Percentiles rank a stretch among this genome's conserved stretches.
These are phyloP conservation scores for Silurus lanzhouensis DNA, from an alignment of 2,797 vertebrate genomes.

Conservation along the genomic window DNA sequence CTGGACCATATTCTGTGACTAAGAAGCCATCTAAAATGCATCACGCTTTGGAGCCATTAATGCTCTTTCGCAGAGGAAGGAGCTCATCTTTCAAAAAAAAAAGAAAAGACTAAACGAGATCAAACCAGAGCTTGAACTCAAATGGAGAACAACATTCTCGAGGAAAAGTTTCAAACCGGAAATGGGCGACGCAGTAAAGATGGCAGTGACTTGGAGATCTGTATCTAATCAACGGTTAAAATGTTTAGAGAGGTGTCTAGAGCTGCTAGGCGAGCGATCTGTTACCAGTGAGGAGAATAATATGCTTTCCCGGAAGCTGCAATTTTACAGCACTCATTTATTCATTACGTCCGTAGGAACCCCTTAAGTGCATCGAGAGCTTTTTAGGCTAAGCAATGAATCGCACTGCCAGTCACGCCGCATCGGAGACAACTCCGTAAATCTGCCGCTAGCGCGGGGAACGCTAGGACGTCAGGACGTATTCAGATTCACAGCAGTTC, in stretches of 20 bases:
- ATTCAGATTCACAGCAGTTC: slow-evolving; percentile 14
- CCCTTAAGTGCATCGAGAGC: slow-evolving; percentile 59
- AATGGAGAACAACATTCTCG: not conserved
- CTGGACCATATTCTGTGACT: slow-evolving; percentile 42
- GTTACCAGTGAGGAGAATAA: slow-evolving; percentile 55
- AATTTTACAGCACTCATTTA: slow-evolving; percentile 59
- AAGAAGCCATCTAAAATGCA: slow-evolving; percentile 50
- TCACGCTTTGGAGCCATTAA: slow-evolving; percentile 21
- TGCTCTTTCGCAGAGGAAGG: not conserved
- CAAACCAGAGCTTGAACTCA: not conserved
- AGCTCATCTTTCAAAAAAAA: not conserved
- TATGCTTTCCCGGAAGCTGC: slow-evolving; percentile 54
- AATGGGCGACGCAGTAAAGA: slow-evolving; percentile 20
- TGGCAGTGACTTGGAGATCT: slow-evolving; percentile 37
- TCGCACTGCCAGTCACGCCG: slow-evolving; percentile 52
- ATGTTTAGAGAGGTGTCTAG: slow-evolving; percentile 56
- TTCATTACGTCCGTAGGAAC: slow-evolving; percentile 59
- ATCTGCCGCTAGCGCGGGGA: slow-evolving; percentile 47
- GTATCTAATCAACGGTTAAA: slow-evolving; percentile 43
- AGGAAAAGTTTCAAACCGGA: not conserved
- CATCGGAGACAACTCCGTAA: slow-evolving; percentile 47
- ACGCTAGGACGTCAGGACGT: slow-evolving; percentile 25
- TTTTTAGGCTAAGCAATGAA: slow-evolving; percentile 61
- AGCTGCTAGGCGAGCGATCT: slow-evolving; percentile 48
- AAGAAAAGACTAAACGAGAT: not conserved